Base-by-base conservation (phyloP, 1,140 invertebrate genomes). In the Acyrthosiphon pisum region DNA sequence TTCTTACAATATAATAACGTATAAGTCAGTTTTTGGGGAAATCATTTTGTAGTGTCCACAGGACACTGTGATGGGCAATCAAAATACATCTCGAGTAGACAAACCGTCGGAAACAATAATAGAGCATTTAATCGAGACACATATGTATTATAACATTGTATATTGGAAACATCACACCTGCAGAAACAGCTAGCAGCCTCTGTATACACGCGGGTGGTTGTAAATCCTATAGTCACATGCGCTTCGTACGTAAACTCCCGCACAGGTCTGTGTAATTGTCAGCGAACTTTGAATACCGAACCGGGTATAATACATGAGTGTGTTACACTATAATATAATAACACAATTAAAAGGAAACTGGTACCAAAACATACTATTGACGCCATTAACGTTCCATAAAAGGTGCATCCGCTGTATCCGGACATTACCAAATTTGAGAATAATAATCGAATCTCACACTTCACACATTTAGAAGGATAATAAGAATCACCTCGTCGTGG, bases 261-360 rank as follows among this genome's bases (percentile, higher is more conserved):
- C 30, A 76, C 60, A 4, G 60, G 60, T 76, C 60, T 76, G 60
- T 76, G 60, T n/a, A 76, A n/a, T 76, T 76, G 60, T 76, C 30
- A 76, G 60, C 60, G 60, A 76, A 76, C 60, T 76, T 76, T 76
- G 60, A 76, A 76, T 76, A n/a, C 60, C 60, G n/a, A 76, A n/a
- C 60, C 60, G 11, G n/a, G n/a, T n/a, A 68, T 30, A 68, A 68
- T 68, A 68, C 30, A 76, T n/a, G 30, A 76, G n/a, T 76, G 14
- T 35, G 60, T 76, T 76, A 76, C 60, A 76, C 60, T 76, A 76
- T 35, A 76, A 76, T 76, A 76, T n/a, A 76, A 35, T n/a, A 76
- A 76, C n/a, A 76, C 60, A 76, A 76, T 76, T 76, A 76, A 76
- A n/a, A 76, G 60, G 60, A 76, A 76, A 76, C 14, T 6, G 60